These are phyloP conservation scores for Eristalis arbustorum DNA, from an alignment of 2,888 invertebrate genomes.

Conservation along the genomic window DNA sequence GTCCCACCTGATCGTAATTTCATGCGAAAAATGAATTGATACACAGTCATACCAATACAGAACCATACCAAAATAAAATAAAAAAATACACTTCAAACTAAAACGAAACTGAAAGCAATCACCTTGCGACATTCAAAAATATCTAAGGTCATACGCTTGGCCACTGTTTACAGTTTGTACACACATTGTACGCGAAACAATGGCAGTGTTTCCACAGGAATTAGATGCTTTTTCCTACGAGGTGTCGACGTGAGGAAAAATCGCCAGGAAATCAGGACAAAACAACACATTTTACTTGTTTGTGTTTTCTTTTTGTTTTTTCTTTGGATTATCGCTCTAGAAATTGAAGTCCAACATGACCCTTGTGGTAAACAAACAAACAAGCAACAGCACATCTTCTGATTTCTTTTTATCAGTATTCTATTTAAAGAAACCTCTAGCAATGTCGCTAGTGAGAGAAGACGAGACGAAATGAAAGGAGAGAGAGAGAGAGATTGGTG, in stretches of 20 bases:
- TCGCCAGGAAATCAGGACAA: neutral
- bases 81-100: neutral
- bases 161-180: neutral
- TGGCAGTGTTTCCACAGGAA: neutral
- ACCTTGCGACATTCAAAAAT: neutral
- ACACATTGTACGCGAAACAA: neutral
- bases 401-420: slow-evolving; percentile 45
- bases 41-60: neutral
- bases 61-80: neutral
- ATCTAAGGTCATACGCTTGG: neutral
- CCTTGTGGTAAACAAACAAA: slow-evolving; percentile 26
- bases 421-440: slow-evolving; percentile 11
- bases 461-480: neutral
- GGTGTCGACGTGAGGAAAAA: neutral
- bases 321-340: neutral
- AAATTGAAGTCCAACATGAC: neutral
- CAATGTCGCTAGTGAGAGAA: neutral
- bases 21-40: neutral
- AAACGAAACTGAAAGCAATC: neutral
- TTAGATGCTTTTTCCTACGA: too few species aligned
- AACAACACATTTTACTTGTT: neutral
- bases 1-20: neutral
- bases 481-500: slow-evolving; percentile 12
- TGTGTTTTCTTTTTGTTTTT: neutral
- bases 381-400: slow-evolving; percentile 17